Evolutionary conservation across 2,797 vertebrate genomes (phyloP), one percentile per base, ranked within the genome.

Genomic region (Lagorchestes hirsutus): DNA sequence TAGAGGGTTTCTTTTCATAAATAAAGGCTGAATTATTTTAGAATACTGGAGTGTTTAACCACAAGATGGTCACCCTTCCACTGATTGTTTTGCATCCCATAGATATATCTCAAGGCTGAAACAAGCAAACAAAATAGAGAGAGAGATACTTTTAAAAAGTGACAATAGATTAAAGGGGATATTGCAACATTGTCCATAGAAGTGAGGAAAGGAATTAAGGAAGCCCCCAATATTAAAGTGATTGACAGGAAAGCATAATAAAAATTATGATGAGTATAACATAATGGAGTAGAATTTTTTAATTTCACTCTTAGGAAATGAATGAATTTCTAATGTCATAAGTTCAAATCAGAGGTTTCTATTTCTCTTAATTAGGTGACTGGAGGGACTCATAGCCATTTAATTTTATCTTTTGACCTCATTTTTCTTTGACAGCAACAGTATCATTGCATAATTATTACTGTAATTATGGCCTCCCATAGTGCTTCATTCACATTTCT

Each of bases 201-300:
- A 34, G 27, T 29, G 95, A 92, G 1, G 31, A 93, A 6, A 91
- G 29, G 62, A 55, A 96, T 94, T 57, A 67, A 55, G 54, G 29
- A 4, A 90, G 90, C 31, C 94, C 46, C 57, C 57, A 58, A 58
- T 12, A 91, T 94, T 74, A 74, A 92, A n/a, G 90, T 31, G 31
- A 57, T 92, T 93, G 3, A 94, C 59, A 40, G 50, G 40, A 87
- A 24, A 93, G 82, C 10, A 92, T n/a, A 94, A 93, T n/a, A 29
- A 12, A 94, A 96, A 92, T 1, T 27, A 58, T 52, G 10, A 28
- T 59, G 2, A 93, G 57, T 67, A 93, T 54, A 95, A 74, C 2
- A 11, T 94, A 34, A 27, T 29, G 1, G 6, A 93, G 29, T 91
- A 94, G 82, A 54, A 90, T 58, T 58, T 58, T 58, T 58, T 29